Evolutionary conservation across 2,797 vertebrate genomes (phyloP), one percentile per base, ranked within the genome.

Genomic region (Urocyon cinereoargenteus): DNA sequence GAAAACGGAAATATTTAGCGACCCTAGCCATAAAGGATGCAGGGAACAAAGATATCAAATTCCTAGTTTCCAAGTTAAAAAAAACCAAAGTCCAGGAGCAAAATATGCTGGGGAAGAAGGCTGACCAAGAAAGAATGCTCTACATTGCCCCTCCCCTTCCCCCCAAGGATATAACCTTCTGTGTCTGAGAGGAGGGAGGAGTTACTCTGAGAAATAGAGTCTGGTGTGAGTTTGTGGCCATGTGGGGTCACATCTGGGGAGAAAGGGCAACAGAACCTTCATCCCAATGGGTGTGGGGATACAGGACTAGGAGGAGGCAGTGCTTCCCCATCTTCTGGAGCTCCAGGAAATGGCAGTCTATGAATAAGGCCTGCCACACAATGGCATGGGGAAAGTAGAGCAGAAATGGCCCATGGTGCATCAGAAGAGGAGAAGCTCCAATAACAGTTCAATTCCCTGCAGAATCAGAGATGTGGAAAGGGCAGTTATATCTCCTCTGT

Each of bases 1-100:
- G 22, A 18, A 92, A 89, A 55, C 1, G 36, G 28, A 12, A 77
- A 36, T 78, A 89, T 86, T 78, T 0, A 10, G 72, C 36, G 34
- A 18, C 18, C 5, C 0, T n/a, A 51, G 18, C 4, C 66, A 82
- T 13, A 82, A 53, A 90, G 51, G 34, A 89, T 18, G 3, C 34
- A 83, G 62, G 66, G 9, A 36, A 70, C 64, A 95, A 91, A 85
- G 61, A 36, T 22, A 31, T 18, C 64, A 86, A 91, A 78, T 55
- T 22, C 55, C 77, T 51, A 22, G 40, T 82, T 62, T 75, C 45
- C 21, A 62, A 89, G 34, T 51, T 57, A 14, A 6, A 40, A 84
- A 83, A 78, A 49, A 3, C 49, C 15, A 70, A 64, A 49, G 26
- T 51, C n/a, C 62, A 19, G 6, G 28, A 40, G 21, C 22, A 55